A percentile compares a stretch with the other conserved stretches of the same genome.
Evolutionary conservation across 2,888 invertebrate genomes (phyloP).

Genomic region (Metallyticus violacea): DNA sequence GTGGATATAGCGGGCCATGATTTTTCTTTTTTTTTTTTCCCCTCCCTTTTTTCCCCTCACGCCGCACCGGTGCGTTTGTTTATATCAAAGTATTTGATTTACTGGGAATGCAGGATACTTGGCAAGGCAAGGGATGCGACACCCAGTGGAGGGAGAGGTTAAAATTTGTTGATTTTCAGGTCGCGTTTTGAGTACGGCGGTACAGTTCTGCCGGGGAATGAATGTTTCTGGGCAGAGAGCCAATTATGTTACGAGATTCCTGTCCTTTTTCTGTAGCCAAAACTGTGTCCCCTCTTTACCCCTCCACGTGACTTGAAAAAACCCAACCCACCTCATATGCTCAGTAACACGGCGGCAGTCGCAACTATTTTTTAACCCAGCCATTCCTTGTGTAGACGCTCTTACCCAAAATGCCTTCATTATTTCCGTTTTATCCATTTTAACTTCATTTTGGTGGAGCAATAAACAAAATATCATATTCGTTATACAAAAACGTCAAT

Average conservation of each 20-base stretch:
- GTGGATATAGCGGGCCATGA: not conserved
- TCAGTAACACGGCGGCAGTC: not conserved
- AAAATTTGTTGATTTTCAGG: slow-evolving; percentile 10
- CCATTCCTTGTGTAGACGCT: not conserved
- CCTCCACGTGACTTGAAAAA: not conserved
- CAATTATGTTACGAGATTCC: slow-evolving; percentile 3
- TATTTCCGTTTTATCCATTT: not conserved
- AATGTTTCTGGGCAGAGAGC: not conserved
- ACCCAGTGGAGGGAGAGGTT: not conserved
- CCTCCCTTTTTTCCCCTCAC: not conserved
- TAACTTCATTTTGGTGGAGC: no score
- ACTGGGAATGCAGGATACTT: not conserved
- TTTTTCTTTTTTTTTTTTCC: not conserved
- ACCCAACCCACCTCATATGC: not conserved
- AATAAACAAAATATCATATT: no score
- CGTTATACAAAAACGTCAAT: no score
- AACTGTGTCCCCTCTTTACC: not conserved
- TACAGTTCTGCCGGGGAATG: not conserved
- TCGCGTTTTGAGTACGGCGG: slow-evolving; percentile 1
- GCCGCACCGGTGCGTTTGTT: not conserved
- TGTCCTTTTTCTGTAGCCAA: not conserved
- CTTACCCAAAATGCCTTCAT: not conserved
- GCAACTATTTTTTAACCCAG: not conserved
- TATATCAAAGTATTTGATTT: not conserved
- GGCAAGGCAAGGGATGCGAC: not conserved